These are phyloP conservation scores for Tetraneura akinire DNA, from an alignment of 1,140 invertebrate species.

Conservation along the genomic window DNA sequence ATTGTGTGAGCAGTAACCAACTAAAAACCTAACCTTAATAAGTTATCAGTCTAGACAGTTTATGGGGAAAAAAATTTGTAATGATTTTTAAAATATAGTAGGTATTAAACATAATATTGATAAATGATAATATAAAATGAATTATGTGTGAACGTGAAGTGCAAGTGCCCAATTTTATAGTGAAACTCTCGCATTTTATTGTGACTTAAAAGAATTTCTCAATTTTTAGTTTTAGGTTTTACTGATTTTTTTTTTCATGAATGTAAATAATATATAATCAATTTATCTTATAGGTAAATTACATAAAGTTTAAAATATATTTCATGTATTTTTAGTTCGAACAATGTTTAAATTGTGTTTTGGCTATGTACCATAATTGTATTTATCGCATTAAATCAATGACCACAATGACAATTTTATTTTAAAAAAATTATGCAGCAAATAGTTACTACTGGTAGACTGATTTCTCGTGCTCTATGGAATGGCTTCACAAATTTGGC, in stretches of 20 bases:
- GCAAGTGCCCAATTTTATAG: too few species aligned
- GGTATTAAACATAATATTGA: too few species aligned
- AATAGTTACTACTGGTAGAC: slow-evolving; percentile 75
- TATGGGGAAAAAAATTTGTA: too few species aligned
- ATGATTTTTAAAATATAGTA: too few species aligned
- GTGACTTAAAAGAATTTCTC: background rate
- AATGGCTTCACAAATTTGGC: slow-evolving; percentile 74
- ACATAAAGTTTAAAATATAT: background rate
- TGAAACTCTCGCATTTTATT: background rate
- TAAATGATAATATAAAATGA: background rate
- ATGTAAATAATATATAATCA: background rate
- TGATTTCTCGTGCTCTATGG: slow-evolving; percentile 75
- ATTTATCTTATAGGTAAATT: too few species aligned
- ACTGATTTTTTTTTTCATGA: background rate
- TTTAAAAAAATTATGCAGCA: slow-evolving; percentile 66
- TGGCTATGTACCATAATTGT: background rate
- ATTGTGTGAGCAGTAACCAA: too few species aligned
- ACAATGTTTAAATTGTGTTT: background rate
- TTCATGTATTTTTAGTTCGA: background rate
- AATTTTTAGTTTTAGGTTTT: background rate
- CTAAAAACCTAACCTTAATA: background rate
- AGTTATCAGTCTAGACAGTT: background rate
- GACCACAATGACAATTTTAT: slow-evolving; percentile 18
- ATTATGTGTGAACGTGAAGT: too few species aligned
- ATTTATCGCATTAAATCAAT: slow-evolving; percentile 1